These are phyloP conservation scores for Flexamia atlantica DNA, from an alignment of 2,888 invertebrate species.

Conservation along the genomic window DNA sequence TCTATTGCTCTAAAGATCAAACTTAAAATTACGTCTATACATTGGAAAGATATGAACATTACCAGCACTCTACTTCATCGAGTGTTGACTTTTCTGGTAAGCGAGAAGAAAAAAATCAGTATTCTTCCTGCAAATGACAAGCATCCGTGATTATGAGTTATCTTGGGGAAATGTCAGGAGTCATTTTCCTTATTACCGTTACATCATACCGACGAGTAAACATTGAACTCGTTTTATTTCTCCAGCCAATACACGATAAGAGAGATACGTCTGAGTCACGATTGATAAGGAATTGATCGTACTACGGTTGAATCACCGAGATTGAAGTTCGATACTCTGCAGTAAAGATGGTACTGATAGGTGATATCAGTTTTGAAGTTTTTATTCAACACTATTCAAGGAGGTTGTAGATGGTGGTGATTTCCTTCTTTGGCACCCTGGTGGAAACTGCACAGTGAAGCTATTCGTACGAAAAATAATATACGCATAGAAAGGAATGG, in stretches of 20 bases:
- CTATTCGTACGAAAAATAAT: no score
- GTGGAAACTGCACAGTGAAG: no score
- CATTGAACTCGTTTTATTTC: not conserved
- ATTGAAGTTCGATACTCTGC: not conserved
- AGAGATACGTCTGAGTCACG: constrained; percentile 17
- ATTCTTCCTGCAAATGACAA: not conserved
- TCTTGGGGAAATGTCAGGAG: not conserved
- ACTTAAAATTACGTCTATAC: no score
- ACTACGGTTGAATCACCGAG: not conserved
- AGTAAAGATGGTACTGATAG: not conserved
- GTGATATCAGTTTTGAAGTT: not conserved
- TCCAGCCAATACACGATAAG: constrained; percentile 27
- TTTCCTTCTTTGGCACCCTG: no score
- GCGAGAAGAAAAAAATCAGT: not conserved
- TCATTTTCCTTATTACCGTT: constrained; percentile 22
- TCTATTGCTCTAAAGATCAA: no score
- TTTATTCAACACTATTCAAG: no score
- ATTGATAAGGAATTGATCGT: not conserved
- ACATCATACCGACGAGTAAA: constrained; percentile 4
- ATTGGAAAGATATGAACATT: no score
- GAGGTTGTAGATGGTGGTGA: no score
- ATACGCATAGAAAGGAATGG: no score
- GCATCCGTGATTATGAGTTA: not conserved
- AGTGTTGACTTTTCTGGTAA: not conserved
- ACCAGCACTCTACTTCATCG: no score